Evolutionary conservation across 92 coral and sea anemone genomes (phyloP).

Genomic region (Epizoanthus scotinus): DNA sequence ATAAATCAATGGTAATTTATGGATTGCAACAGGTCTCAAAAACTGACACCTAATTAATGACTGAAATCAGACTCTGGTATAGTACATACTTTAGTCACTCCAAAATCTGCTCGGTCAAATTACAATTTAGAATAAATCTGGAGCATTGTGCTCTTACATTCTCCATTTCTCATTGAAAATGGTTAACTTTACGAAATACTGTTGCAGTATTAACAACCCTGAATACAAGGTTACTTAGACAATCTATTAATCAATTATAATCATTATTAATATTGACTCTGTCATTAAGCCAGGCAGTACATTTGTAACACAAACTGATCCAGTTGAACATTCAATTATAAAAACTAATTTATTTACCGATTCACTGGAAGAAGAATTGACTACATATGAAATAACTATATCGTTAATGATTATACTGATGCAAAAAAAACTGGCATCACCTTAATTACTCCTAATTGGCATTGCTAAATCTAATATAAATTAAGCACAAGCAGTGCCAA

Average conservation of each 20-base stretch:
- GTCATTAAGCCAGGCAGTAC: neutral
- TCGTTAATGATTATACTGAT: too few species aligned
- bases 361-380: too few species aligned
- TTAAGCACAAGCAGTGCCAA: too few species aligned
- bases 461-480: too few species aligned
- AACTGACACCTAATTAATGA: neutral
- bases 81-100: neutral
- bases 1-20: too few species aligned
- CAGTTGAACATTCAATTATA: too few species aligned
- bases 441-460: too few species aligned
- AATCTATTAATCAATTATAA: neutral
- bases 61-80: conserved; percentile 4
- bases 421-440: too few species aligned
- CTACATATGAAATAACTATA: too few species aligned
- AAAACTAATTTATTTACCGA: too few species aligned
- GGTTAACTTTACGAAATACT: conserved; percentile 16
- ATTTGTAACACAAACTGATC: neutral
- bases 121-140: neutral
- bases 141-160: conserved; percentile 46
- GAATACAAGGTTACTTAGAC: neutral
- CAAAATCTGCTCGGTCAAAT: neutral
- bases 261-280: neutral
- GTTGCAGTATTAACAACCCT: conserved; percentile 36
- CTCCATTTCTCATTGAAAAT: conserved; percentile 30
- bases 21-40: neutral